Evolutionary conservation across 2,113 vertebrate species (phyloP).

Genomic region (Mormyrus lacerda): DNA sequence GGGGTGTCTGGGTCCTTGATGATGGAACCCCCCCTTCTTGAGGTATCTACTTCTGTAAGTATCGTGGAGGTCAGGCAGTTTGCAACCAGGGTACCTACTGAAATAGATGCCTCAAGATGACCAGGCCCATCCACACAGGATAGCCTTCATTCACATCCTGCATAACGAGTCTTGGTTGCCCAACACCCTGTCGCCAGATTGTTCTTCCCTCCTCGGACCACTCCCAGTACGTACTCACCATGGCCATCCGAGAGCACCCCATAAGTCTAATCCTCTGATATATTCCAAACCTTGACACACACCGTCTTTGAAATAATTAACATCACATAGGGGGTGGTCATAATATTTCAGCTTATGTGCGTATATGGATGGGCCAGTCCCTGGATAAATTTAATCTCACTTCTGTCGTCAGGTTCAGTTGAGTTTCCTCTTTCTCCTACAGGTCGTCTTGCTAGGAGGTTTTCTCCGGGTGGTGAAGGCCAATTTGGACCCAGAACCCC

Average conservation of each 20-base stretch:
- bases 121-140: background rate
- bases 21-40: background rate
- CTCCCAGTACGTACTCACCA: background rate
- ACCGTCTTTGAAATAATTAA: background rate
- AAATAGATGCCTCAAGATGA: background rate
- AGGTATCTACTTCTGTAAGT: background rate
- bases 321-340: background rate
- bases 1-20: background rate
- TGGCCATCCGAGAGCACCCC: background rate
- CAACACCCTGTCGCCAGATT: background rate
- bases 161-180: background rate
- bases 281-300: background rate
- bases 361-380: background rate
- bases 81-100: background rate
- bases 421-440: slow-evolving; percentile 24
- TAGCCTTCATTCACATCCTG: background rate
- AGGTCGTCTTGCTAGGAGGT: slow-evolving; percentile 84
- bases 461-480: slow-evolving; percentile 76
- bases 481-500: slow-evolving; percentile 67
- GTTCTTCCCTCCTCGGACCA: background rate
- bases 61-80: background rate
- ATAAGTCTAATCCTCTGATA: background rate
- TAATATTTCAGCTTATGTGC: background rate
- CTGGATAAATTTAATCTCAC: background rate
- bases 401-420: background rate